Percentiles rank a stretch among this genome's conserved stretches.
phyloP scores from a whole-genome alignment of 2,113 vertebrate genomes.

The Astatotilapia flaviijosephi region DNA sequence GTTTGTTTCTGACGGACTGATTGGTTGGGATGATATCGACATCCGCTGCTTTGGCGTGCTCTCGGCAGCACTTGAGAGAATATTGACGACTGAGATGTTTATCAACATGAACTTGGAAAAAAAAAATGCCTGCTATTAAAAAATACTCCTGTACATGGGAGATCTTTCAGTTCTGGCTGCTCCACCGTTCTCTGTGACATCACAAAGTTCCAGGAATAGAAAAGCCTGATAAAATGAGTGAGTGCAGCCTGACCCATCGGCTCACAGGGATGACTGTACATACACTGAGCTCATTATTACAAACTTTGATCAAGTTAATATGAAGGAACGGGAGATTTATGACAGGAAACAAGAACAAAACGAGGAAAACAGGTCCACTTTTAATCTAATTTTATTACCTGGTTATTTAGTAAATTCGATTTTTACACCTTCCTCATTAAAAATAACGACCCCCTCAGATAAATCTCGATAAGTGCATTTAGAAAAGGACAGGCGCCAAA shows the following conservation, averaged over 20 bases:
- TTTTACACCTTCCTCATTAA: neutral
- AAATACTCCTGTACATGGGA: neutral
- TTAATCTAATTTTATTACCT: neutral
- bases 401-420: neutral
- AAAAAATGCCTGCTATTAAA: neutral
- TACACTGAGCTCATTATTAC: accelerated
- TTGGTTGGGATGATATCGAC: neutral
- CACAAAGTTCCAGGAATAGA: neutral
- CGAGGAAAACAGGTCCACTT: accelerated
- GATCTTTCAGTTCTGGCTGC: accelerated
- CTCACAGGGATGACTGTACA: neutral
- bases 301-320: neutral
- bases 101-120: accelerated
- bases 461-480: neutral
- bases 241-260: neutral
- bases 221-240: neutral
- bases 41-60: neutral
- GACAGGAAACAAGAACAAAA: neutral
- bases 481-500: neutral
- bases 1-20: neutral
- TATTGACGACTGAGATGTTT: neutral
- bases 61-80: neutral
- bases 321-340: neutral
- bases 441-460: neutral
- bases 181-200: neutral